A percentile compares a stretch with the other conserved stretches of the same genome.
These are phyloP conservation scores for Cheirogaleus major DNA, from an alignment of 2,797 vertebrate species.

Conservation along the genomic window DNA sequence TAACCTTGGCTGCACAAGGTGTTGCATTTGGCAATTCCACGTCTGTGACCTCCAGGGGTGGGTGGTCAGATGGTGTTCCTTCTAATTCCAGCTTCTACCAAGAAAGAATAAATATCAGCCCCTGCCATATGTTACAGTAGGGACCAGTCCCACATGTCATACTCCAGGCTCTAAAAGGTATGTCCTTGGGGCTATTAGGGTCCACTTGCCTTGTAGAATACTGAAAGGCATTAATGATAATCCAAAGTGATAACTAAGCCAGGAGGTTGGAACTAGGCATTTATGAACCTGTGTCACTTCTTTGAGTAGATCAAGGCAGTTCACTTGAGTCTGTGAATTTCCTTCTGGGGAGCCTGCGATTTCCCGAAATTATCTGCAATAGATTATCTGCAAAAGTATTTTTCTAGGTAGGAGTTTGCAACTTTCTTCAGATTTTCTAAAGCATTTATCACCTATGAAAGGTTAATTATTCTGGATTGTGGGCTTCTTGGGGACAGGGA, in stretches of 20 bases:
- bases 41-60: neutral
- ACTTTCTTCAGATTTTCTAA: neutral
- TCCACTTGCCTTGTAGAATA: neutral
- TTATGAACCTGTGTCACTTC: neutral
- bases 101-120: neutral
- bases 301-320: neutral
- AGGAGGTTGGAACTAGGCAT: neutral
- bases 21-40: neutral
- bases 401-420: neutral
- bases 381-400: slow-evolving; percentile 1
- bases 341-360: neutral
- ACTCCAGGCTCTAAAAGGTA: neutral
- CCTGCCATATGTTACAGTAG: neutral
- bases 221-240: slow-evolving; percentile 2
- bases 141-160: neutral
- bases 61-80: neutral
- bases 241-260: neutral
- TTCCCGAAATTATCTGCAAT: neutral
- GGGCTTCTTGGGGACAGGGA: neutral
- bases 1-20: neutral
- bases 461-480: neutral
- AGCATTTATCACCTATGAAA: neutral
- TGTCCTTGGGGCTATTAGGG: neutral
- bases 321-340: slow-evolving; percentile 17
- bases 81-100: neutral